Evolutionary conservation across 2,888 invertebrate species (phyloP), one percentile per base, ranked within the genome.

Genomic region (Dorcus parallelipipedus): DNA sequence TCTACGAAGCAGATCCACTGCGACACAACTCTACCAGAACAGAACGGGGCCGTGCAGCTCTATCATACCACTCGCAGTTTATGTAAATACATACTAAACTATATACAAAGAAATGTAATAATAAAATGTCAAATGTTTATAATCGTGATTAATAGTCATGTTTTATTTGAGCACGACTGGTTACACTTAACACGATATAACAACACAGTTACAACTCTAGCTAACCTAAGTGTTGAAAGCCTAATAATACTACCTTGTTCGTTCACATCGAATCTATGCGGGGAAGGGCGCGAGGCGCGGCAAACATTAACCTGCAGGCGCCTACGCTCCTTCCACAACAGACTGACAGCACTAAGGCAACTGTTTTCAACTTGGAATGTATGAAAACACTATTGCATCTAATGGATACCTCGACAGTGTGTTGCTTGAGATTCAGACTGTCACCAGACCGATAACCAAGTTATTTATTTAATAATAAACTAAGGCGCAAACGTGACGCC

Each of bases 171-270:
- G 77, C 78, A 78, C 77, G 78, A 78, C 58, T 62, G 54, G 61
- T 64, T 71, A 78, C 78, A 78, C 75, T 76, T 76, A 78, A 76
- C 77, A 78, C 75, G 76, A 77, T 77, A 75, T 76, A 78, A 79
- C 78, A 78, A 78, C 79, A 79, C 78, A 78, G 77, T 78, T 78
- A 78, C 77, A 75, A 76, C 69, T 76, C 78, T 78, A 78, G 75
- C 78, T 79, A 79, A 77, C 78, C 77, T 77, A 72, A 78, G 75
- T 77, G 75, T 78, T 77, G 72, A 78, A 78, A 78, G 78, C 78
- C 76, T 78, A 78, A 75, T 76, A 76, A 75, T 76, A 74, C 73
- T 77, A 77, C 71, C 69, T 72, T 72, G 71, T 73, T 71, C 75
- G 76, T 73, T 71, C 69, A 70, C 69, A 69, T 70, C 66, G 67